phyloP scores from a whole-genome alignment of 2,113 vertebrate genomes.

The Ailurus styani region DNA sequence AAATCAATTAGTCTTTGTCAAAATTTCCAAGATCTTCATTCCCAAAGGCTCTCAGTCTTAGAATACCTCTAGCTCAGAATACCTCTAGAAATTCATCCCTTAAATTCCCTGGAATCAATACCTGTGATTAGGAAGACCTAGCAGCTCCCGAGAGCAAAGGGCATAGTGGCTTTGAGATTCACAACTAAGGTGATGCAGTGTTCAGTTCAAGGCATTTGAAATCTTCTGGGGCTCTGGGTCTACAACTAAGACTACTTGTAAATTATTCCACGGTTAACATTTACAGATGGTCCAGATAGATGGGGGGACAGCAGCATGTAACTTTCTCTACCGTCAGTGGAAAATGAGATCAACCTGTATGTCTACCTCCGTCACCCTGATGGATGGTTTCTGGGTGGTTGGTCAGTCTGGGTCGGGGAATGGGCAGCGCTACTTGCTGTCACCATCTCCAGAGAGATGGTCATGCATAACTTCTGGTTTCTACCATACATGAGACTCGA shows the following conservation, averaged over 20 bases:
- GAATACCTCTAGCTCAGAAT: not conserved
- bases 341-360: not conserved
- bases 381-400: not conserved
- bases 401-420: rapidly evolving
- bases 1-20: not conserved
- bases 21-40: not conserved
- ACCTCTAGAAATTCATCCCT: not conserved
- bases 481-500: not conserved
- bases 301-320: not conserved
- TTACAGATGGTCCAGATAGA: not conserved
- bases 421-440: not conserved
- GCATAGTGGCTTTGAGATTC: not conserved
- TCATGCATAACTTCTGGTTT: not conserved
- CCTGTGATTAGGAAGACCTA: not conserved
- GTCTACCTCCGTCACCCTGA: not conserved
- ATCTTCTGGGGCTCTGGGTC: slow-evolving; percentile 16
- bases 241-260: not conserved
- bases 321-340: not conserved
- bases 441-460: not conserved
- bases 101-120: not conserved
- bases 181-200: not conserved
- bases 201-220: not conserved
- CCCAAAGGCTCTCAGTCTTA: not conserved
- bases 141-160: not conserved
- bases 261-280: not conserved